Evolutionary conservation across 2,797 vertebrate species (phyloP).

Genomic region (Microcaecilia unicolor): DNA sequence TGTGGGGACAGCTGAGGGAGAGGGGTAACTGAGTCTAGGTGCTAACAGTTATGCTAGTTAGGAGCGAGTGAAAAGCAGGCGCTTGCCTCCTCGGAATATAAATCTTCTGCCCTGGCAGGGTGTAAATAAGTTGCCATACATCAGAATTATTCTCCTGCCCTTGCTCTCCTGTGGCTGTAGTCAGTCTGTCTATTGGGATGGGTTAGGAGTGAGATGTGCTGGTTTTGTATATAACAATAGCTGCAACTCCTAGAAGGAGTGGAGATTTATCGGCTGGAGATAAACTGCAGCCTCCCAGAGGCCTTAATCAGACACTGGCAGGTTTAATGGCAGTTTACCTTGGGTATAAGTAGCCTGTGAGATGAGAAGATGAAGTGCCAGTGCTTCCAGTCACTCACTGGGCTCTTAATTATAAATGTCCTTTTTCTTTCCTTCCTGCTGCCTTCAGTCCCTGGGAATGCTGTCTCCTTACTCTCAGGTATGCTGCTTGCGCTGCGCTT

Average conservation of each 20-base stretch:
- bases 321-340: not conserved
- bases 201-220: not conserved
- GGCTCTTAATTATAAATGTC: too few species aligned
- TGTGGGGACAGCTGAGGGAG: too few species aligned
- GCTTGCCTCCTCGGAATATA: too few species aligned
- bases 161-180: not conserved
- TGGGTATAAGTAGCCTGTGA: not conserved
- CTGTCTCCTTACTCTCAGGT: constrained; percentile 90
- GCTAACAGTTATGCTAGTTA: too few species aligned
- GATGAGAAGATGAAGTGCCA: accelerated
- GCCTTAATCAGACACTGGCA: accelerated
- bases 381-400: not conserved
- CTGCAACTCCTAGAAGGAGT: too few species aligned
- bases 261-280: not conserved
- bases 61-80: too few species aligned
- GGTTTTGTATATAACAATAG: too few species aligned
- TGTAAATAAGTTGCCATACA: not conserved
- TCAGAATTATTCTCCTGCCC: not conserved
- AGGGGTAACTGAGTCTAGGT: too few species aligned
- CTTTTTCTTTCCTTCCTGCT: constrained; percentile 27
- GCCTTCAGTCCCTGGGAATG: constrained; percentile 74
- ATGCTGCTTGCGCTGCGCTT: too few species aligned
- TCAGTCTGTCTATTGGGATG: not conserved
- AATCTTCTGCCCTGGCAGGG: not conserved
- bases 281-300: not conserved